Percentiles rank a stretch among this genome's conserved stretches.
These are phyloP conservation scores for Pollimyrus isidori DNA, from an alignment of 2,113 vertebrate species.

Conservation along the genomic window DNA sequence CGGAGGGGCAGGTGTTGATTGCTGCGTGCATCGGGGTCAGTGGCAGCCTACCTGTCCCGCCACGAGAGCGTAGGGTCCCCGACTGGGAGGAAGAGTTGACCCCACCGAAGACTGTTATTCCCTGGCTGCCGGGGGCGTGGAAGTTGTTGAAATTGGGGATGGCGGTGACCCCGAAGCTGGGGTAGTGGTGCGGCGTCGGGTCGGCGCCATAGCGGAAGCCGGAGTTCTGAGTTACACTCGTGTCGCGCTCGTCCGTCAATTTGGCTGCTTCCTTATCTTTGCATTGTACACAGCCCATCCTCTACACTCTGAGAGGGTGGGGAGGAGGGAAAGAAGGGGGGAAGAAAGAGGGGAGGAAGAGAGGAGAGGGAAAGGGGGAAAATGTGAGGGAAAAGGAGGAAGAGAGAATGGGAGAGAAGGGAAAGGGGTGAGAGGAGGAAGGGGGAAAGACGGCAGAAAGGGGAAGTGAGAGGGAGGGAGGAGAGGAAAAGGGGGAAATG, in stretches of 20 bases:
- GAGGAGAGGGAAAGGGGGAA: neutral
- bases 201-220: constrained; percentile 97
- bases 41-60: constrained; percentile 74
- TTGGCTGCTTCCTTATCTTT: constrained; percentile 99
- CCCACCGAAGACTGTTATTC: constrained; percentile 90
- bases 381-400: neutral
- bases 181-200: constrained; percentile 97
- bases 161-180: constrained; percentile 87
- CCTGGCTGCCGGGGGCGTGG: constrained; percentile 78
- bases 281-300: constrained; percentile 99
- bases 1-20: neutral
- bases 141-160: constrained; percentile 99
- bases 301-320: constrained; percentile 75
- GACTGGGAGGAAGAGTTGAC: constrained; percentile 94
- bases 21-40: neutral
- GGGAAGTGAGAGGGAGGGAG: neutral
- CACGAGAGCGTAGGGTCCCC: constrained; percentile 85
- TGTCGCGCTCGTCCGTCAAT: constrained; percentile 91
- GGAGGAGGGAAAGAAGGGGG: constrained; percentile 14
- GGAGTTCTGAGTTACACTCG: constrained; percentile 87
- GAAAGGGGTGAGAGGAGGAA: neutral
- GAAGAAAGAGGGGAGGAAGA: neutral
- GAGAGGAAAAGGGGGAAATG: neutral
- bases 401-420: neutral
- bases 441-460: neutral